Base-by-base conservation (phyloP, 2,113 vertebrate species). In the Nycticebus coucang region DNA sequence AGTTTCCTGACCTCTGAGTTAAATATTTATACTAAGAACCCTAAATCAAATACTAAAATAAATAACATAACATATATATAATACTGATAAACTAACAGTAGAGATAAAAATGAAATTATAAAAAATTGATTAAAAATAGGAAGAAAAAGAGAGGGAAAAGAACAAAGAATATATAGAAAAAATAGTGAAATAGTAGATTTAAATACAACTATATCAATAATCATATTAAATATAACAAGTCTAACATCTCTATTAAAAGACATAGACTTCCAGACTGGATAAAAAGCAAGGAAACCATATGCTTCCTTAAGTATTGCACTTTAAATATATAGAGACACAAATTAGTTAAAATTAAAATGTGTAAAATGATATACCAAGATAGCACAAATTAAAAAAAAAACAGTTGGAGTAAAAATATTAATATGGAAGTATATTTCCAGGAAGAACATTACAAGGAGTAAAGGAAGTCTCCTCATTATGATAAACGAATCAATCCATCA, bases 311-410 rank as follows among this genome's bases (percentile, higher is more conserved):
- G 14, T 35, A 80, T 0, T 13, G 71, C 0, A 87, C 10, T 50
- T 64, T 81, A 72, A 87, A 78, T 87, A 78, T 87, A 77, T 88
- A 64, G 72, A 81, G 41, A 62, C 26, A 94, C 5, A 92, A 88
- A 33, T 18, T 74, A 17, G 41, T 86, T 81, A 57, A 95, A 82
- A 14, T 86, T 77, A 86, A 94, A 66, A 81, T 81, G 66, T 50
- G 19, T 15, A 81, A 91, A 66, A 85, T 14, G 55, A 64, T 81
- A 80, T 24, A 64, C 4, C 30, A 92, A 69, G 19, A 5, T 35
- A 89, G 75, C 50, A 62, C 3, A 81, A 64, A 45, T 85, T 17
- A 69, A 55, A 45, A 24, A 69, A 55, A 50, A 19, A 57, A 35
- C 7, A 88, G 8, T 28, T 33, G 5, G 24, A 71, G 21, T 84